Evolutionary conservation across 2,113 vertebrate genomes (phyloP).

Genomic region (Nothocercus julius): DNA sequence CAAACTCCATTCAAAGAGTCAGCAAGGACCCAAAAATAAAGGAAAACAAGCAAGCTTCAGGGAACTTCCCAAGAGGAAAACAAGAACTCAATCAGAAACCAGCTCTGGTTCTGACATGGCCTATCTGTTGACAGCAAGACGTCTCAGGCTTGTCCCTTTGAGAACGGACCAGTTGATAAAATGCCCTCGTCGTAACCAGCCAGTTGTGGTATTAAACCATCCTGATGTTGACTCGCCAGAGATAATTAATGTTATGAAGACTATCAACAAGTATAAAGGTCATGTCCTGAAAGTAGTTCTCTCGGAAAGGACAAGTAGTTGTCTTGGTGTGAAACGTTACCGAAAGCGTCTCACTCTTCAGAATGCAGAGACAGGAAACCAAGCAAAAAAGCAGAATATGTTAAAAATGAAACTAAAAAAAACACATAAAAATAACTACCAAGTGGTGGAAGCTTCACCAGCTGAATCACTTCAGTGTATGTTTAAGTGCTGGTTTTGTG

Average conservation of each 20-base stretch:
- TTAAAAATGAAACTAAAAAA: slow-evolving; percentile 94
- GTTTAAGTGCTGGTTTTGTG: slow-evolving; percentile 84
- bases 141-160: slow-evolving; percentile 83
- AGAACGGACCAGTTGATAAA: slow-evolving; percentile 86
- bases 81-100: slow-evolving; percentile 17
- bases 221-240: slow-evolving; percentile 84
- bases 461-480: slow-evolving; percentile 64
- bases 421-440: slow-evolving; percentile 88
- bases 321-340: slow-evolving; percentile 69
- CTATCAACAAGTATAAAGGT: slow-evolving; percentile 80
- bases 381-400: slow-evolving; percentile 80
- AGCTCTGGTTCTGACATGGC: slow-evolving; percentile 48
- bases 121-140: slow-evolving; percentile 66
- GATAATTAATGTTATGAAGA: slow-evolving; percentile 81
- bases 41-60: slow-evolving; percentile 60
- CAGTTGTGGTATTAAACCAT: slow-evolving; percentile 95
- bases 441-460: slow-evolving; percentile 80
- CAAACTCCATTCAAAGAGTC: slow-evolving; percentile 34
- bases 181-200: slow-evolving; percentile 89
- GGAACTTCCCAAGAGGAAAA: slow-evolving; percentile 73
- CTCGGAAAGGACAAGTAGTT: slow-evolving; percentile 77
- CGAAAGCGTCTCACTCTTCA: slow-evolving; percentile 75
- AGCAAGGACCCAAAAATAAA: slow-evolving; percentile 49
- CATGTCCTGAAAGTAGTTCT: slow-evolving; percentile 81
- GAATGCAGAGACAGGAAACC: slow-evolving; percentile 53